A percentile compares a stretch with the other conserved stretches of the same genome.
phyloP scores from a whole-genome alignment of 2,797 vertebrate species.

The Centropyge bicolor region DNA sequence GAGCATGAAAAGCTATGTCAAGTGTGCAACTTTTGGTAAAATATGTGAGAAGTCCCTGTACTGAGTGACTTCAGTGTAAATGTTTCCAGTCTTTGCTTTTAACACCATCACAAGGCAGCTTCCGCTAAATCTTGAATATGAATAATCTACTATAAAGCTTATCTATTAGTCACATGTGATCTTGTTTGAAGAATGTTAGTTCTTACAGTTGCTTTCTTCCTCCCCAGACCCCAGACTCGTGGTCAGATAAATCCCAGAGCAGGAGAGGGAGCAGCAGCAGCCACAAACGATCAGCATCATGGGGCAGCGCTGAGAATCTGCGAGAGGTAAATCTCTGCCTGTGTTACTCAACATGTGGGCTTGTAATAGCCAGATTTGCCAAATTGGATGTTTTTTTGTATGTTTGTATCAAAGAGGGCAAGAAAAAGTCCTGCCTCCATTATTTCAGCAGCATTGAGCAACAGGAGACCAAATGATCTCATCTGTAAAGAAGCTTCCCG shows the following conservation, averaged over 20 bases:
- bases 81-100: neutral
- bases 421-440: conserved; percentile 27
- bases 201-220: conserved; percentile 15
- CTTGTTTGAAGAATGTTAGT: neutral
- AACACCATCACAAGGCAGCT: too few relatives aligned
- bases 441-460: conserved; percentile 51
- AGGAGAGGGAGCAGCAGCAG: conserved; percentile 65
- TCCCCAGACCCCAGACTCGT: conserved; percentile 88
- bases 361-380: conserved; percentile 7
- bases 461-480: conserved; percentile 55
- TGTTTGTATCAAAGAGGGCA: conserved; percentile 3
- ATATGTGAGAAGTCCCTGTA: conserved; percentile 20
- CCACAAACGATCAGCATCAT: conserved; percentile 91
- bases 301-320: conserved; percentile 89
- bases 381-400: neutral
- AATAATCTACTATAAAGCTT: neutral
- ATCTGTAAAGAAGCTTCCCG: conserved; percentile 48
- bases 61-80: neutral
- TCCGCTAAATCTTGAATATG: neutral
- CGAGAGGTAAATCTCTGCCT: conserved; percentile 83
- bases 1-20: conserved; percentile 25
- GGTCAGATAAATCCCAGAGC: conserved; percentile 83
- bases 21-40: conserved; percentile 39
- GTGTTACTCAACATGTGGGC: conserved; percentile 7
- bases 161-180: neutral